These are phyloP conservation scores for Macroglossus sobrinus DNA, from an alignment of 2,113 vertebrate species.

Conservation along the genomic window DNA sequence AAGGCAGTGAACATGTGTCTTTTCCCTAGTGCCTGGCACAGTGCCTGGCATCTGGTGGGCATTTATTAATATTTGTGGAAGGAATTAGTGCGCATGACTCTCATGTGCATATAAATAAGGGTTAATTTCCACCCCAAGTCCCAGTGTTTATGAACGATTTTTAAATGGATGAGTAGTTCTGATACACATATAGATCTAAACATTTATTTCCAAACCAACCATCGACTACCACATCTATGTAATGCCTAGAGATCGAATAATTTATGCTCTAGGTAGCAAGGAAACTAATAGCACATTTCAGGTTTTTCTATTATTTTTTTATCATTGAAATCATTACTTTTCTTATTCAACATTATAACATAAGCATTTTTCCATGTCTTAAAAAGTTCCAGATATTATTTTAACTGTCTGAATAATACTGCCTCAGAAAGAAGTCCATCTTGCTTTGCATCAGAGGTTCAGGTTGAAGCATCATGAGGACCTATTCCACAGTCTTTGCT, in stretches of 20 bases:
- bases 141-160: neutral
- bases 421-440: neutral
- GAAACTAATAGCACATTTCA: neutral
- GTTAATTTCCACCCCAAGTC: neutral
- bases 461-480: neutral
- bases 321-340: neutral
- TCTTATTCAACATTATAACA: neutral
- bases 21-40: neutral
- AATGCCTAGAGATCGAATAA: neutral
- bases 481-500: rapidly evolving
- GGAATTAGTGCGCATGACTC: neutral
- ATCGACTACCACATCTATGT: neutral
- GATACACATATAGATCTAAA: neutral
- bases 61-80: conserved; percentile 43
- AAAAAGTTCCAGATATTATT: neutral
- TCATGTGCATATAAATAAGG: neutral
- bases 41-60: conserved; percentile 21
- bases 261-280: neutral
- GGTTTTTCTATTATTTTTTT: neutral
- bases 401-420: neutral
- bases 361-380: neutral
- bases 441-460: neutral
- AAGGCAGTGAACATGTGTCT: neutral
- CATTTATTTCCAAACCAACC: neutral
- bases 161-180: neutral